phyloP scores from a whole-genome alignment of 2,888 invertebrate species.

The Unio pictorum region DNA sequence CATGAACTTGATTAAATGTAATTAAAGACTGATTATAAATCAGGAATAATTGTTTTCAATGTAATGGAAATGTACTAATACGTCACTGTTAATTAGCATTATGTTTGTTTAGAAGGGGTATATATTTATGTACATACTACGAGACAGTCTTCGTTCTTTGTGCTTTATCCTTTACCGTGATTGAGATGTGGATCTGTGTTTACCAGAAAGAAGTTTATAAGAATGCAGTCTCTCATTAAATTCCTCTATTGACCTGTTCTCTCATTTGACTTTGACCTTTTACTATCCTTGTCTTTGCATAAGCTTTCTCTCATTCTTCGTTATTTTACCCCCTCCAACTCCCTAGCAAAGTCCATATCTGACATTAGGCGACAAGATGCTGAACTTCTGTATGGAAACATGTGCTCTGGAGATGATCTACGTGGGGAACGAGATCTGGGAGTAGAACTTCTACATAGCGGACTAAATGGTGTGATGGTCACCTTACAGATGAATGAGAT shows the following conservation, averaged over 20 bases:
- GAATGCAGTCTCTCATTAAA: slow-evolving; percentile 12
- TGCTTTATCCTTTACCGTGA: slow-evolving; percentile 22
- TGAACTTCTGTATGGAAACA: slow-evolving; percentile 12
- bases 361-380: background rate
- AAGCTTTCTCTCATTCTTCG: no score
- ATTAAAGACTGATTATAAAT: no score
- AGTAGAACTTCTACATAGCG: slow-evolving; percentile 9
- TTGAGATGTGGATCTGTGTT: background rate
- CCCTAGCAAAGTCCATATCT: no score
- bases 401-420: slow-evolving; percentile 15
- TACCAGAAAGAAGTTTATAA: background rate
- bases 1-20: no score
- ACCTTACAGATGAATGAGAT: slow-evolving; percentile 17
- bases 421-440: slow-evolving; percentile 12
- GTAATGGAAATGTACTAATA: no score
- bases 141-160: slow-evolving; percentile 12
- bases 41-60: no score
- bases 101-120: no score
- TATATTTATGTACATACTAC: slow-evolving; percentile 15
- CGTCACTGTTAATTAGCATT: no score
- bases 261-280: slow-evolving; percentile 12
- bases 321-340: no score
- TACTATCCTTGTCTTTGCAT: slow-evolving; percentile 3
- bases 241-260: slow-evolving; percentile 20
- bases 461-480: slow-evolving; percentile 19